Percentiles rank a stretch among this genome's conserved stretches.
Conservation (phyloP, 2,888 invertebrate species). For the Zeuzera pyrina region DNA sequence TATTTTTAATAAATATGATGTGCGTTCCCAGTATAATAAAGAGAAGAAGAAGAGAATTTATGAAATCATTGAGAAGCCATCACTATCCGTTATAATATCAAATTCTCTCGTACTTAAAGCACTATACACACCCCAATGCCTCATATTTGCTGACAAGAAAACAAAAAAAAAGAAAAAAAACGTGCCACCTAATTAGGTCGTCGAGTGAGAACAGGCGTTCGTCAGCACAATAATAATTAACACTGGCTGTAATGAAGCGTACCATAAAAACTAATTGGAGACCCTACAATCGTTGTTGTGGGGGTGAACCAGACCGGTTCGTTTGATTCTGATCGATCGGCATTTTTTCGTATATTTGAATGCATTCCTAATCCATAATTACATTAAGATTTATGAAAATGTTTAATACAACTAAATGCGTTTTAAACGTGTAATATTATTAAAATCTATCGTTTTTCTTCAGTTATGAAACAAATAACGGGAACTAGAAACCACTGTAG, state of each 20-base stretch:
- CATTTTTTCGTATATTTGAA: constrained; percentile 12
- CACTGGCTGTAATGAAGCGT: constrained; percentile 69
- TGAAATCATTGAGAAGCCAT: too few relatives aligned
- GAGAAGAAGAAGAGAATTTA: too few relatives aligned
- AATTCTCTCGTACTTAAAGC: too few relatives aligned
- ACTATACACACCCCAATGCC: constrained; percentile 49
- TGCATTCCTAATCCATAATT: too few relatives aligned
- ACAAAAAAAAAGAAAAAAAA: constrained; percentile 45
- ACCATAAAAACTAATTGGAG: constrained; percentile 70
- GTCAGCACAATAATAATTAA: constrained; percentile 71
- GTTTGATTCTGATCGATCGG: constrained; percentile 36
- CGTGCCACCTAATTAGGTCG: constrained; percentile 62
- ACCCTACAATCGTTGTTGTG: constrained; percentile 45
- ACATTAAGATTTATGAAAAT: constrained; percentile 3
- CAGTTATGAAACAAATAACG: too few relatives aligned
- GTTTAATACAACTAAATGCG: constrained; percentile 2
- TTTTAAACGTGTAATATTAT: constrained; percentile 1
- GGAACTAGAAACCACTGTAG: too few relatives aligned
- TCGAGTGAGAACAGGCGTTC: constrained; percentile 65
- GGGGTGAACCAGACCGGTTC: constrained; percentile 32
- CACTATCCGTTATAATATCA: too few relatives aligned
- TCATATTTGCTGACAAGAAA: constrained; percentile 44
- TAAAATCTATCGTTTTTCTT: too few relatives aligned
- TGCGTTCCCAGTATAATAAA: too few relatives aligned
- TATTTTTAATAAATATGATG: too few relatives aligned